phyloP scores from a whole-genome alignment of 2,888 invertebrate genomes.

The Volucella inflata region DNA sequence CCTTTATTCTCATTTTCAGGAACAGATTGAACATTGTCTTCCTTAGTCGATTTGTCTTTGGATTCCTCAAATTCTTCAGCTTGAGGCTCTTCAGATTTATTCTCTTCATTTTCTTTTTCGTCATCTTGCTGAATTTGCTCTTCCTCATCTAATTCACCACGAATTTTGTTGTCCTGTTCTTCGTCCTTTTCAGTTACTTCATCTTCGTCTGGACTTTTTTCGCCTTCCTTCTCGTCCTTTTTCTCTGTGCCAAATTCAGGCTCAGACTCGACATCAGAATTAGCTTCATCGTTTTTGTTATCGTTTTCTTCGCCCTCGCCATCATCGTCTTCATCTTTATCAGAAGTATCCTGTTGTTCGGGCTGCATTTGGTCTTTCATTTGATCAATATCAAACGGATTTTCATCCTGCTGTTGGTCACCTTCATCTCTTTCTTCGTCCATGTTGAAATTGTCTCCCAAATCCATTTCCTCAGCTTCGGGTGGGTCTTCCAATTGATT shows the following conservation, averaged over 20 bases:
- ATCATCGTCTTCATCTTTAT: slow-evolving; percentile 81
- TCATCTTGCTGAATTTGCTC: slow-evolving; percentile 84
- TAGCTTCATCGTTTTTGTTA: slow-evolving; percentile 81
- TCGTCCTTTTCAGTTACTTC: slow-evolving; percentile 79
- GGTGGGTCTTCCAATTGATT: slow-evolving; percentile 90
- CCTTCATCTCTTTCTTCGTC: slow-evolving; percentile 89
- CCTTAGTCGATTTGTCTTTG: slow-evolving; percentile 82
- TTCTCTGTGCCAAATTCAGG: slow-evolving; percentile 65
- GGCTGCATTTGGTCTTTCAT: slow-evolving; percentile 87
- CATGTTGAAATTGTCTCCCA: slow-evolving; percentile 93
- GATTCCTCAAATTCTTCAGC: slow-evolving; percentile 81
- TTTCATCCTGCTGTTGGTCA: slow-evolving; percentile 87
- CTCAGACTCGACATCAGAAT: slow-evolving; percentile 59
- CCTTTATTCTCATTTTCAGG: slow-evolving; percentile 81
- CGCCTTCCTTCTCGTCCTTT: slow-evolving; percentile 86
- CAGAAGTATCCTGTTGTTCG: slow-evolving; percentile 80
- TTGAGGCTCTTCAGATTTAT: slow-evolving; percentile 83
- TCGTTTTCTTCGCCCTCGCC: slow-evolving; percentile 84
- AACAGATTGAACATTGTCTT: slow-evolving; percentile 83
- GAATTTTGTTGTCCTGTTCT: slow-evolving; percentile 84
- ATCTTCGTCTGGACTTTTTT: slow-evolving; percentile 83
- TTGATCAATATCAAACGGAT: slow-evolving; percentile 93
- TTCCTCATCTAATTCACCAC: slow-evolving; percentile 80
- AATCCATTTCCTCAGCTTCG: slow-evolving; percentile 93
- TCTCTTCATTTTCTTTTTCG: slow-evolving; percentile 86